A percentile compares a stretch with the other conserved stretches of the same genome.
These are phyloP conservation scores for Epizoanthus scotinus DNA, from an alignment of 92 coral and sea anemone species.

Conservation along the genomic window DNA sequence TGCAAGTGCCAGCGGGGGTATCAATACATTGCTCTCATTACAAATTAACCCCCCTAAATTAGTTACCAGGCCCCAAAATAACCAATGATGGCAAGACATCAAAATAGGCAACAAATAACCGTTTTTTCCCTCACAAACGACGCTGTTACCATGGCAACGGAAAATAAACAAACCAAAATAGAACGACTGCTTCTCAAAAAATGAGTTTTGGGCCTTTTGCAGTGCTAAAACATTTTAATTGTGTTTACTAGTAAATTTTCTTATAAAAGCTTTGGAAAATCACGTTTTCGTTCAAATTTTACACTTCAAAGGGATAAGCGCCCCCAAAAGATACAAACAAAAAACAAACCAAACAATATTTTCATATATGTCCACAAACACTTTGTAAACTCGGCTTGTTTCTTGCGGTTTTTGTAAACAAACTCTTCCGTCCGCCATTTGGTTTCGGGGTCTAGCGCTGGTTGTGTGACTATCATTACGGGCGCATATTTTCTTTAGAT, in stretches of 20 bases:
- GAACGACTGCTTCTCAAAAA: too few relatives aligned
- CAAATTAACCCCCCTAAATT: constrained; percentile 3
- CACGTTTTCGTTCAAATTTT: too few relatives aligned
- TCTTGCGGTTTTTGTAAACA: too few relatives aligned
- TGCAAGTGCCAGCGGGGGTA: background rate
- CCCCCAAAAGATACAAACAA: background rate
- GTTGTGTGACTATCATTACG: too few relatives aligned
- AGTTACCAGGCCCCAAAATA: constrained; percentile 6
- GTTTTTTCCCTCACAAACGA: background rate
- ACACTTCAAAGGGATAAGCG: constrained; percentile 16
- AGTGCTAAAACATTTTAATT: background rate
- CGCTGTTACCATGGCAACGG: background rate
- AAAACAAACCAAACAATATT: too few relatives aligned
- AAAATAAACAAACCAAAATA: too few relatives aligned
- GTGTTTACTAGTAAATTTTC: background rate
- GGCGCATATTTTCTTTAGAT: too few relatives aligned
- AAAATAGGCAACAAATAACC: background rate
- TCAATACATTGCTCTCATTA: background rate
- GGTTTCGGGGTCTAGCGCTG: too few relatives aligned
- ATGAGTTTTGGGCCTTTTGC: background rate
- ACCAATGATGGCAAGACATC: constrained; percentile 10
- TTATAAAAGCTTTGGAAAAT: background rate
- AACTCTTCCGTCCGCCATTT: too few relatives aligned
- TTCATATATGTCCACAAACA: too few relatives aligned
- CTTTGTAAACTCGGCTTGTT: too few relatives aligned